Evolutionary conservation across 2,888 invertebrate species (phyloP).

Genomic region (Calliopum simillimum): DNA sequence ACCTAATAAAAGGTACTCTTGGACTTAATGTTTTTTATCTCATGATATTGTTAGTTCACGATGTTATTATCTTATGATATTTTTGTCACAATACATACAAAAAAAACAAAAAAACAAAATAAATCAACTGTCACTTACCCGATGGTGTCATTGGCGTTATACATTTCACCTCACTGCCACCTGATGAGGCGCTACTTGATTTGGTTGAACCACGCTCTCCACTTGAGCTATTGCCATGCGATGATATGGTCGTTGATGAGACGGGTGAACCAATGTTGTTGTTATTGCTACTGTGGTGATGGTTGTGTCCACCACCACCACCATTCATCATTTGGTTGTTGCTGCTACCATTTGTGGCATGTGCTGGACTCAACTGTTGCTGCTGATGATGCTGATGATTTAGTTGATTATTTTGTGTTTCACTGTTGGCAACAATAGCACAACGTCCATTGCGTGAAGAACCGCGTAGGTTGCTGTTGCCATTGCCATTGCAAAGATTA

Average conservation of each 20-base stretch:
- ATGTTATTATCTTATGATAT: no score
- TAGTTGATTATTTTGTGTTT: slow-evolving; percentile 54
- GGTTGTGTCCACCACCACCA: slow-evolving; percentile 37
- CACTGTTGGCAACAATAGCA: slow-evolving; percentile 55
- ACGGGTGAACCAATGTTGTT: slow-evolving; percentile 63
- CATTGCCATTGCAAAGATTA: slow-evolving; percentile 58
- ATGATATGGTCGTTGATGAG: slow-evolving; percentile 63
- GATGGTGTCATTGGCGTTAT: slow-evolving; percentile 66
- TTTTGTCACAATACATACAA: no score
- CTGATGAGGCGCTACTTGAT: slow-evolving; percentile 65
- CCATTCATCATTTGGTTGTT: slow-evolving; percentile 35
- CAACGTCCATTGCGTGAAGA: slow-evolving; percentile 54
- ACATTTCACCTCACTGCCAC: slow-evolving; percentile 62
- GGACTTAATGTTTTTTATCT: no score
- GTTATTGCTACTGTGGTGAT: slow-evolving; percentile 51
- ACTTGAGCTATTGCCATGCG: slow-evolving; percentile 57
- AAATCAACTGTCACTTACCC: slow-evolving; percentile 56
- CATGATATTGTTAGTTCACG: no score
- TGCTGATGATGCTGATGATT: slow-evolving; percentile 53
- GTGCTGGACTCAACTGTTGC: slow-evolving; percentile 44
- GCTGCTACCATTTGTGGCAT: slow-evolving; percentile 38
- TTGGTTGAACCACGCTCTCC: slow-evolving; percentile 63
- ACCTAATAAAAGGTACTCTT: no score
- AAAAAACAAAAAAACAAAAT: no score
- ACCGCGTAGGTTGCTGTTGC: slow-evolving; percentile 45